Conservation (phyloP, 2,888 invertebrate species). For the Microctonus hyperodae region DNA sequence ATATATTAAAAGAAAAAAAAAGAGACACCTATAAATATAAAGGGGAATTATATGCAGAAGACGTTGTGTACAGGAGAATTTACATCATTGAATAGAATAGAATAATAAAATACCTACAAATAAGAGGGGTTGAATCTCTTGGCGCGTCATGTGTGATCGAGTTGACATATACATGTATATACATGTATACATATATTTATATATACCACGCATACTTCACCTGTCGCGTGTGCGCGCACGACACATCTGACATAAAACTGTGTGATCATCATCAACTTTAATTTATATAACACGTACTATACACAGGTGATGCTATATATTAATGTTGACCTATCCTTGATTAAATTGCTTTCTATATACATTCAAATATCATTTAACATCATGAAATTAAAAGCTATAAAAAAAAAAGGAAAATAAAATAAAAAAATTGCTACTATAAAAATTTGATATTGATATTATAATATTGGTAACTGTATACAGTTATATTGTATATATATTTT, state of each 20-base stretch:
- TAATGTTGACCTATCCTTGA: constrained; percentile 36
- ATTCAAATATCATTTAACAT: no score
- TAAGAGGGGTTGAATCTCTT: constrained; percentile 8
- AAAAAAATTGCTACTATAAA: no score
- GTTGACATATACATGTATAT: constrained; percentile 3
- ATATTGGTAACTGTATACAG: no score
- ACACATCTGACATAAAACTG: constrained; percentile 2
- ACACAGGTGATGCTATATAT: constrained; percentile 16
- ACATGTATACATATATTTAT: no score
- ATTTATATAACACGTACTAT: no score
- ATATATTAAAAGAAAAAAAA: constrained; percentile 1
- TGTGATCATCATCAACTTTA: constrained; percentile 31
- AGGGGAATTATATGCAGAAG: not conserved
- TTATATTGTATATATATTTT: no score
- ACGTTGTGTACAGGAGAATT: not conserved
- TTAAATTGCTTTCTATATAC: constrained; percentile 15
- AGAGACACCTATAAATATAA: not conserved
- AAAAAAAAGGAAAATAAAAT: not conserved
- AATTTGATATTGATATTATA: no score
- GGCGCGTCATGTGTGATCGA: constrained; percentile 16
- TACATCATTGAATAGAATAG: not conserved
- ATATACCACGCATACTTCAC: constrained; percentile 31
- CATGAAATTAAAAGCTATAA: not conserved
- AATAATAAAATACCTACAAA: constrained; percentile 16
- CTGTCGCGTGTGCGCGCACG: constrained; percentile 17